Conservation (phyloP, 2,888 invertebrate genomes). For the Saturnia japonica region DNA sequence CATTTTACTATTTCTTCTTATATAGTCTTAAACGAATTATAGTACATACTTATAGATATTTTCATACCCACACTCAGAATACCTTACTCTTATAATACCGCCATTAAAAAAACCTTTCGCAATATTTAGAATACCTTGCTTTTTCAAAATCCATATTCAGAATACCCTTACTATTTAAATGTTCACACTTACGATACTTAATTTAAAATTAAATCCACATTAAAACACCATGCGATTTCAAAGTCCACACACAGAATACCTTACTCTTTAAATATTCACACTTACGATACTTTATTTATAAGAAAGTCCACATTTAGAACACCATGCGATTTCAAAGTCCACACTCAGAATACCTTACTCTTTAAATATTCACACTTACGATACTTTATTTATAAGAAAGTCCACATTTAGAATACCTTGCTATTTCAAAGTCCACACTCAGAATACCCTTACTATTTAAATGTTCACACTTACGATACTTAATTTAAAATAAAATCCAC, state of each 20-base stretch:
- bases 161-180: background rate
- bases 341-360: no score
- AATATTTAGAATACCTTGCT: background rate
- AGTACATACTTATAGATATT: no score
- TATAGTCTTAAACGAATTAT: no score
- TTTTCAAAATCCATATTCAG: background rate
- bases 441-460: background rate
- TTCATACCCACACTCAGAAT: background rate
- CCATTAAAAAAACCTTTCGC: no score
- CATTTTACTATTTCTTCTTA: no score
- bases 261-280: background rate
- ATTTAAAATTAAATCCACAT: no score
- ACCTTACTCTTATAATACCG: background rate
- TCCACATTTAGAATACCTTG: background rate
- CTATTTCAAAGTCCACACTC: background rate
- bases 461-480: background rate
- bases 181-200: background rate
- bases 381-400: no score
- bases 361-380: no score
- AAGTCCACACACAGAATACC: background rate
- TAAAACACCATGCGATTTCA: no score
- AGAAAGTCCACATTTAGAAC: no score
- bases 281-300: background rate
- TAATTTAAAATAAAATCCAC: no score
- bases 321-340: no score